Percentiles rank a stretch among this genome's conserved stretches.
Conservation (phyloP, 2,797 vertebrate genomes). For the Poecile montanus region DNA sequence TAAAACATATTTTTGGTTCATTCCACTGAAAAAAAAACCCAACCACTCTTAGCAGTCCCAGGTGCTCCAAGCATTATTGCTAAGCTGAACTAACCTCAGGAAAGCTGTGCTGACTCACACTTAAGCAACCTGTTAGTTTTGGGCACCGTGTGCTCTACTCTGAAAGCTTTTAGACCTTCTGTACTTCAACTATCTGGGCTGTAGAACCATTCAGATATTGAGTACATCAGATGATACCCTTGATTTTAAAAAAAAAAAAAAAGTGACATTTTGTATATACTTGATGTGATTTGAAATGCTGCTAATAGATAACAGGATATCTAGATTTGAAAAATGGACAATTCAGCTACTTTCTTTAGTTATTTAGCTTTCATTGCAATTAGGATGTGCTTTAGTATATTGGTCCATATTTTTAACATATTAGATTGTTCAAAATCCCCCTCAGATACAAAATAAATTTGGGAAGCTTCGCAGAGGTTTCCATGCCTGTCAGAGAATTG, state of each 20-base stretch:
- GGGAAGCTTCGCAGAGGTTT: background rate
- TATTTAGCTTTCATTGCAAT: background rate
- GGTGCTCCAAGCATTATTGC: background rate
- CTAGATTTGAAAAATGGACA: background rate
- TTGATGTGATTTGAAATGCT: background rate
- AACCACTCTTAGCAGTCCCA: background rate
- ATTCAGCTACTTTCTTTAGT: background rate
- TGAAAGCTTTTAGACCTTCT: background rate
- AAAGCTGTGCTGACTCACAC: background rate
- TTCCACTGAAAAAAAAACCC: background rate
- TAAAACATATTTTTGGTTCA: background rate
- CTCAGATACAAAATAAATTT: background rate
- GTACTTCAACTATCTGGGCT: background rate
- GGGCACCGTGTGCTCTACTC: background rate
- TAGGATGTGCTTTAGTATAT: background rate
- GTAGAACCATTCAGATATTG: background rate
- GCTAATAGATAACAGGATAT: background rate
- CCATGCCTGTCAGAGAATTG: background rate
- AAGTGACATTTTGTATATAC: background rate
- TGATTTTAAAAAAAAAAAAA: background rate
- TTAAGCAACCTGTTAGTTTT: background rate
- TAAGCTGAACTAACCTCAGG: background rate
- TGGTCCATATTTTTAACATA: background rate
- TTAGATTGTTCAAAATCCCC: background rate
- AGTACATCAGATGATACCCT: background rate